Evolutionary conservation across 2,888 invertebrate genomes (phyloP).

Genomic region (Druceiella hillmani): DNA sequence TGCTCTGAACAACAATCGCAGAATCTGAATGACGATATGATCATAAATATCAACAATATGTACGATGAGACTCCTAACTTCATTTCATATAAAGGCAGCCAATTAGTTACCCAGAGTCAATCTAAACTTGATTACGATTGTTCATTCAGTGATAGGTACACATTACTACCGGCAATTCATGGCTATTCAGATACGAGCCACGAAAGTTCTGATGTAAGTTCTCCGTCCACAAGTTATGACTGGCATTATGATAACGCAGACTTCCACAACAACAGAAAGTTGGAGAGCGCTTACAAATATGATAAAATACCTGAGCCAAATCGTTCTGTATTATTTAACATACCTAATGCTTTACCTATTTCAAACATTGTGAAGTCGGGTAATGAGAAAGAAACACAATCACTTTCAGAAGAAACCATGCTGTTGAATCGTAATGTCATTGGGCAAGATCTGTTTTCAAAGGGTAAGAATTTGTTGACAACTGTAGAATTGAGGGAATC

Average conservation of each 20-base stretch:
- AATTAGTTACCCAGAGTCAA: constrained; percentile 29
- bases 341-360: too few species aligned
- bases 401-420: too few species aligned
- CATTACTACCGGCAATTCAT: constrained; percentile 35
- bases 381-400: too few species aligned
- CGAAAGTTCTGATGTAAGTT: constrained; percentile 7
- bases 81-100: constrained; percentile 25
- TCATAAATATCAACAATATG: constrained; percentile 31
- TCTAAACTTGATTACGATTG: constrained; percentile 39
- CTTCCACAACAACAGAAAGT: constrained; percentile 1
- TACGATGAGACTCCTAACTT: constrained; percentile 30
- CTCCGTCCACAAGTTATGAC: constrained; percentile 6
- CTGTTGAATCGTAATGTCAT: too few species aligned
- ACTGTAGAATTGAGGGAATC: too few species aligned
- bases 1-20: too few species aligned
- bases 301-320: too few species aligned
- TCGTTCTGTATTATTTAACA: too few species aligned
- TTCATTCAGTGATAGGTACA: constrained; percentile 30
- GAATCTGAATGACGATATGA: constrained; percentile 42
- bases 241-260: constrained; percentile 11
- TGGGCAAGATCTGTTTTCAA: too few species aligned
- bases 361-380: too few species aligned
- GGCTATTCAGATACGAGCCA: constrained; percentile 17
- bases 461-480: too few species aligned
- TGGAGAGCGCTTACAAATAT: too few species aligned